Conservation (phyloP, 2,113 vertebrate genomes). For the Myrmecobius fasciatus region DNA sequence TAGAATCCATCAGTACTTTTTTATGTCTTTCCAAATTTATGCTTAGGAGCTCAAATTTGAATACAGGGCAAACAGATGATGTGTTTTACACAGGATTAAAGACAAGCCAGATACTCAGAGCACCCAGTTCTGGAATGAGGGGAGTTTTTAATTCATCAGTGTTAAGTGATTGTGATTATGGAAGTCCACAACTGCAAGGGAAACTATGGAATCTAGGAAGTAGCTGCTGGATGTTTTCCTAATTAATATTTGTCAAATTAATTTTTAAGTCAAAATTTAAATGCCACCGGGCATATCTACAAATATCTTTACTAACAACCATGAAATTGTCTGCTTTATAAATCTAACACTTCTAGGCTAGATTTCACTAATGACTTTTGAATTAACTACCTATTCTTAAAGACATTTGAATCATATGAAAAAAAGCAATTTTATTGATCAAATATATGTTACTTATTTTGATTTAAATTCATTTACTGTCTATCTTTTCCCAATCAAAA, state of each 20-base stretch:
- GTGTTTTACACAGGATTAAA: background rate
- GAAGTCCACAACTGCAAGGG: background rate
- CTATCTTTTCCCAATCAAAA: background rate
- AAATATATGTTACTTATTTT: background rate
- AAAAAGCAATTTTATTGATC: background rate
- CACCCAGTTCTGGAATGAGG: background rate
- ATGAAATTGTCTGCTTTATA: background rate
- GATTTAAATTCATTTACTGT: conserved; percentile 12
- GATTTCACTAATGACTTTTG: background rate
- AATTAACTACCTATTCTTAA: conserved; percentile 42
- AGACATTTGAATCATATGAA: conserved; percentile 34
- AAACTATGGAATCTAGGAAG: background rate
- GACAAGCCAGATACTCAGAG: too few relatives aligned
- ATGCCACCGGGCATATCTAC: background rate
- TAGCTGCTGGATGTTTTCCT: background rate
- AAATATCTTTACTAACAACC: background rate
- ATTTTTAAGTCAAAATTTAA: background rate
- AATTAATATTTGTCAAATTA: background rate
- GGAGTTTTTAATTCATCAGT: background rate
- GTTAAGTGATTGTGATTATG: background rate
- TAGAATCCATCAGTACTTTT: background rate
- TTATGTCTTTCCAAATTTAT: background rate
- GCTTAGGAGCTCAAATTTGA: background rate
- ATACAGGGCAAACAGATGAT: background rate
- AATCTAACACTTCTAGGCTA: conserved; percentile 54